Evolutionary conservation across 2,797 vertebrate species (phyloP), one percentile per base, ranked within the genome.

Genomic region (Neosalanx taihuensis): DNA sequence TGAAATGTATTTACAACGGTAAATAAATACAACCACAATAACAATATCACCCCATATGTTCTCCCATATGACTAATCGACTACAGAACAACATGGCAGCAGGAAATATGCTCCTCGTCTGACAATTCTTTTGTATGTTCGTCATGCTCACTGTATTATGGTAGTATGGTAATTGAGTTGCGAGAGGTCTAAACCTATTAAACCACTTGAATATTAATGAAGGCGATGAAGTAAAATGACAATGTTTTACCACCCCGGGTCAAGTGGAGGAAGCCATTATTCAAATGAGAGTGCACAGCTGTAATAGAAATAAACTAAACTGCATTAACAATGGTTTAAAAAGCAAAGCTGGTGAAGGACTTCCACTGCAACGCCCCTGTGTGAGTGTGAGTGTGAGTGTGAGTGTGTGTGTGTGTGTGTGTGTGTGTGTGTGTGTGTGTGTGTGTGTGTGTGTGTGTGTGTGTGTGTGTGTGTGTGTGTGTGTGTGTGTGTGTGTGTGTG

Each of bases 221-320:
- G 81, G 85, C 80, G 82, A 88, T 87, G 84, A 90, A 88, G 80
- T 83, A 57, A 80, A 88, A 86, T 87, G 79, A 84, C 86, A 78
- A 89, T 87, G 84, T 81, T 88, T 85, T 86, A 58, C 17, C 60
- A 59, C 23, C 41, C n/a, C 12, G 30, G 63, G 68, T 90, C 88
- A 89, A 92, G 89, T 90, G 84, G 77, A 59, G 81, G 61, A 87
- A 86, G 81, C 90, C 91, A 93, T 92, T 93, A 92, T 92, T 92
- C 91, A 92, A 92, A 93, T 92, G 85, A 90, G 90, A 87, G 83
- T 87, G 84, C 84, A 87, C 73, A 81, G 83, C 83, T 86, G 83
- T 90, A 91, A 91, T 89, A 89, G 83, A 92, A 91, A 91, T 89
- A 85, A 85, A 81, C 75, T 82, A 68, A 77, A 75, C 81, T 74